Conservation (phyloP, 2,888 invertebrate genomes). For the Taphrorychus bicolor region DNA sequence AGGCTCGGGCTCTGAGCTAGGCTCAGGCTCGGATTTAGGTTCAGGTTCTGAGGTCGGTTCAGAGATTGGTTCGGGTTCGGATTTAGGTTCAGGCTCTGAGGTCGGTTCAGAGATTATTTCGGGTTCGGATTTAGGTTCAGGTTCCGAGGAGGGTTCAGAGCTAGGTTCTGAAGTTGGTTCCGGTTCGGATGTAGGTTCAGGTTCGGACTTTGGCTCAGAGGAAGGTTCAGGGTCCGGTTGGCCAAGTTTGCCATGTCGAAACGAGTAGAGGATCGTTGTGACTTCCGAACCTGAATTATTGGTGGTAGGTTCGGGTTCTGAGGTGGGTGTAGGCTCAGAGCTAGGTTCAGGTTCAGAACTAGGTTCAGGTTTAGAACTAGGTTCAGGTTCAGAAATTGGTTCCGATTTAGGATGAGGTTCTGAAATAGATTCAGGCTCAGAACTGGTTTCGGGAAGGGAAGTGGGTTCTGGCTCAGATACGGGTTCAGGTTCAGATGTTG, state of each 20-base stretch:
- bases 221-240: constrained; percentile 57
- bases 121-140: constrained; percentile 59
- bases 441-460: constrained; percentile 55
- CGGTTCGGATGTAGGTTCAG: constrained; percentile 56
- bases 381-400: constrained; percentile 57
- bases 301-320: constrained; percentile 56
- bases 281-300: constrained; percentile 59
- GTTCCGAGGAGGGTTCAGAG: constrained; percentile 59
- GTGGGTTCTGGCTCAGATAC: constrained; percentile 59
- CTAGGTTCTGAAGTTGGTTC: constrained; percentile 50
- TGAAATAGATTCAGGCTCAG: constrained; percentile 53
- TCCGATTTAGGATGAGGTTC: constrained; percentile 56
- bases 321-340: constrained; percentile 60
- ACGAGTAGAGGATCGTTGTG: constrained; percentile 44
- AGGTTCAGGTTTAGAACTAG: constrained; percentile 54
- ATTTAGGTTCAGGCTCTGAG: constrained; percentile 52
- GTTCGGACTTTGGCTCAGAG: constrained; percentile 57
- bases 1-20: constrained; percentile 55
- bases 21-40: constrained; percentile 59
- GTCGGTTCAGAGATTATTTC: constrained; percentile 56
- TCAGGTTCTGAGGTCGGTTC: constrained; percentile 51
- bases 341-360: constrained; percentile 55
- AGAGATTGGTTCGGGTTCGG: constrained; percentile 54
- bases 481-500: constrained; percentile 54
- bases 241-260: constrained; percentile 44